Evolutionary conservation across 2,113 vertebrate species (phyloP).

Genomic region (Trematomus loennbergii): DNA sequence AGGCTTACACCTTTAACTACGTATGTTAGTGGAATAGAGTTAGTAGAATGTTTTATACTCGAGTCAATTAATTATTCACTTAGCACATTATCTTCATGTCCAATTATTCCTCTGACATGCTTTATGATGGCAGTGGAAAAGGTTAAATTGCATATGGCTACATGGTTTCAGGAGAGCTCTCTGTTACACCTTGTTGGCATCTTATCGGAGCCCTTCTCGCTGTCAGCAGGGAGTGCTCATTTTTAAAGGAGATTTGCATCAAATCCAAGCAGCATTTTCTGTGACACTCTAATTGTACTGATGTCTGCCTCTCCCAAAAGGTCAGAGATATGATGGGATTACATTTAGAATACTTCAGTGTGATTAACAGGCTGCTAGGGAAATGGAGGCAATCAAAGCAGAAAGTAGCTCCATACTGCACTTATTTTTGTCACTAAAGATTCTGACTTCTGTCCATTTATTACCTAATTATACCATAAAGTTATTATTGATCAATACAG

Average conservation of each 20-base stretch:
- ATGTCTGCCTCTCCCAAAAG: conserved; percentile 85
- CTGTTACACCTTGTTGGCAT: conserved; percentile 87
- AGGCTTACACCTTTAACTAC: conserved; percentile 7
- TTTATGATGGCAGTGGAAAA: conserved; percentile 60
- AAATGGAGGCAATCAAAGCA: conserved; percentile 48
- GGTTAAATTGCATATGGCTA: conserved; percentile 80
- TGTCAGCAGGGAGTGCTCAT: conserved; percentile 85
- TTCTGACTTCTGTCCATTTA: neutral
- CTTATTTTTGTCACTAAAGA: conserved; percentile 1
- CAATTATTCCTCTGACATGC: conserved; percentile 62
- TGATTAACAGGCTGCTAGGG: conserved; percentile 81
- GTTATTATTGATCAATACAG: neutral
- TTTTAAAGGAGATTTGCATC: conserved; percentile 89
- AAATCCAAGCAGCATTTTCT: conserved; percentile 83
- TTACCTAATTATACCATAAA: neutral
- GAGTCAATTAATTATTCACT: conserved; percentile 49
- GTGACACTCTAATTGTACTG: conserved; percentile 89
- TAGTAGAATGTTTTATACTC: conserved; percentile 9
- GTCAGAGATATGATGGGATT: conserved; percentile 90
- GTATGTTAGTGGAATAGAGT: conserved; percentile 15
- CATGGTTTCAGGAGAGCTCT: conserved; percentile 85
- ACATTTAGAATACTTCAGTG: conserved; percentile 85
- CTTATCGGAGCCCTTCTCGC: conserved; percentile 86
- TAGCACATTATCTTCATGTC: conserved; percentile 49
- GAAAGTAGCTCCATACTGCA: conserved; percentile 6